phyloP scores from a whole-genome alignment of 2,797 vertebrate genomes.

The Sebastes ruberrimus region DNA sequence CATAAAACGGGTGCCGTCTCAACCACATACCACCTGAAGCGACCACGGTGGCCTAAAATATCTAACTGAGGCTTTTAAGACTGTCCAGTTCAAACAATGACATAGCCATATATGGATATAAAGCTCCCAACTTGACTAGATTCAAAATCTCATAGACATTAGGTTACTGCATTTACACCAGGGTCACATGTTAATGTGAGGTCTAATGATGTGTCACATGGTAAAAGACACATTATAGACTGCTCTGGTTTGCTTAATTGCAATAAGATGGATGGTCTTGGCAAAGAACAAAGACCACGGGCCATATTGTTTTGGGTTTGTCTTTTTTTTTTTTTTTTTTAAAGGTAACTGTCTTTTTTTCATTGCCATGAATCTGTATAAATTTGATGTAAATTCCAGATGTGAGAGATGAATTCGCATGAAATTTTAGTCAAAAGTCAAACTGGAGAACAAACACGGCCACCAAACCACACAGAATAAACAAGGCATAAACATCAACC shows the following conservation, averaged over 20 bases:
- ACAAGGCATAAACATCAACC: slow-evolving; percentile 26
- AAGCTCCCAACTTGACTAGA: background rate
- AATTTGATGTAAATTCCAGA: background rate
- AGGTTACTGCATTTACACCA: slow-evolving; percentile 18
- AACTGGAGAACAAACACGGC: slow-evolving; percentile 19
- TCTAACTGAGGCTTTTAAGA: slow-evolving; percentile 23
- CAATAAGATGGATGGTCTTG: background rate
- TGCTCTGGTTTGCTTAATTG: slow-evolving; percentile 3
- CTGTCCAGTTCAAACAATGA: slow-evolving; percentile 2
- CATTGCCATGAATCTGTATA: slow-evolving; percentile 12
- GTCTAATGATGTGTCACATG: background rate
- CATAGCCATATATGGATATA: background rate
- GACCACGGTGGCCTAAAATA: background rate
- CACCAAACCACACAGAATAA: slow-evolving; percentile 30
- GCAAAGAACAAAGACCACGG: background rate
- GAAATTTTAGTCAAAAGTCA: slow-evolving; percentile 14
- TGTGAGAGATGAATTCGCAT: background rate
- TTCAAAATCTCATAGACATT: slow-evolving; percentile 7
- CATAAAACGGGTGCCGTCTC: background rate
- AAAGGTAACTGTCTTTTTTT: background rate
- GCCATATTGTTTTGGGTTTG: background rate
- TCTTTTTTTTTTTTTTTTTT: too few species aligned
- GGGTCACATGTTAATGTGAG: background rate
- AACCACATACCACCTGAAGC: background rate
- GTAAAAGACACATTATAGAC: background rate